A percentile compares a stretch with the other conserved stretches of the same genome.
Evolutionary conservation across 2,888 invertebrate genomes (phyloP).

Genomic region (Ptychoptera contaminata): DNA sequence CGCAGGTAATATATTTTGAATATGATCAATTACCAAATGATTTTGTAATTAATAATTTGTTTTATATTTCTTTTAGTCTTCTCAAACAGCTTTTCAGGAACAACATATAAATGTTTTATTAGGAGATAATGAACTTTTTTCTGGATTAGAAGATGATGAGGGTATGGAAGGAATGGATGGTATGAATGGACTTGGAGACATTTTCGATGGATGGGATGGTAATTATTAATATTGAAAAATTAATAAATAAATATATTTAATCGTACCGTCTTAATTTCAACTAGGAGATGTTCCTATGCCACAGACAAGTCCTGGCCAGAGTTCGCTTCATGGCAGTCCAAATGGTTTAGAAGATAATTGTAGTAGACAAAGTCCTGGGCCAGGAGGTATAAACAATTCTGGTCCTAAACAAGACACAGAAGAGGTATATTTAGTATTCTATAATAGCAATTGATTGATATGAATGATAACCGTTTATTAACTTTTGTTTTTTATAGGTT

Average conservation of each 20-base stretch:
- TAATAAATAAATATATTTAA: not conserved
- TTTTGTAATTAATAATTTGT: not conserved
- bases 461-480: not conserved
- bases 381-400: constrained; percentile 33
- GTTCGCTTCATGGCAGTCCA: constrained; percentile 39
- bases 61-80: constrained; percentile 33
- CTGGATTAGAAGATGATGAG: constrained; percentile 40
- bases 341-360: constrained; percentile 31
- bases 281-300: constrained; percentile 25
- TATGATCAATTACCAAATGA: not conserved
- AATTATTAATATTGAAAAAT: constrained; percentile 2
- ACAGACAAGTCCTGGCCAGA: constrained; percentile 38
- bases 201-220: constrained; percentile 52
- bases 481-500: constrained; percentile 36
- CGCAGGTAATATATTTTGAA: constrained; percentile 39
- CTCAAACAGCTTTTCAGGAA: constrained; percentile 55
- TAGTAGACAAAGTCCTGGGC: constrained; percentile 32
- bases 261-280: constrained; percentile 3
- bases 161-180: constrained; percentile 47
- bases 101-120: constrained; percentile 50
- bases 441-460: not conserved
- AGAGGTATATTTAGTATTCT: no score
- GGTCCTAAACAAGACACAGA: constrained; percentile 23
- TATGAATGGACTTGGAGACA: constrained; percentile 59
- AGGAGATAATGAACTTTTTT: constrained; percentile 50